A percentile compares a stretch with the other conserved stretches of the same genome.
phyloP scores from a whole-genome alignment of 2,113 vertebrate genomes.

The Atlantisia rogersi region DNA sequence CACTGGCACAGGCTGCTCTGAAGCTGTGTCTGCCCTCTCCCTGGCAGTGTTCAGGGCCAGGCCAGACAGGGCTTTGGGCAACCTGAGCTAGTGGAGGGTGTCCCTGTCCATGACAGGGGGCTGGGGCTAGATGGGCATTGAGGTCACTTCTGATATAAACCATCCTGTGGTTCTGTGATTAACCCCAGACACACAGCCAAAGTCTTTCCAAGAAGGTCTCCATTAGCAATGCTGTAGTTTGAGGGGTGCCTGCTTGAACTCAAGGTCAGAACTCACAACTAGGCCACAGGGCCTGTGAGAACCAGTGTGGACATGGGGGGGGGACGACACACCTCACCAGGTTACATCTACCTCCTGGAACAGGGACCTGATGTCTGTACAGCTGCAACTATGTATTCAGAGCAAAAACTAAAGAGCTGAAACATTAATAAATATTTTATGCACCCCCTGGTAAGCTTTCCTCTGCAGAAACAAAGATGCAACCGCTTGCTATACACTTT shows the following conservation, averaged over 20 bases:
- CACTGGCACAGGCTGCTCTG: no score
- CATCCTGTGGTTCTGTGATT: no score
- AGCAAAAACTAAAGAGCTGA: not conserved
- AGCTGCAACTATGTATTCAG: not conserved
- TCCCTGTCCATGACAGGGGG: no score
- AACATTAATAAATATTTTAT: not conserved
- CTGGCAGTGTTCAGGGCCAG: no score
- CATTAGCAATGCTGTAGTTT: accelerated
- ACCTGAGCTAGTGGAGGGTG: no score
- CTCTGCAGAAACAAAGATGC: not conserved
- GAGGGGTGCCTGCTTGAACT: not conserved
- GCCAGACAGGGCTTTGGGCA: no score
- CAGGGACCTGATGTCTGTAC: not conserved
- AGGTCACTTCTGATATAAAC: no score
- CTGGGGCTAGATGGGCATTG: no score
- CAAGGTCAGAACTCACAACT: not conserved
- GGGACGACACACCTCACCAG: no score
- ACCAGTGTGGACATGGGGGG: not conserved
- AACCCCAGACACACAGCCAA: accelerated
- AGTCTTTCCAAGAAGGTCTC: not conserved
- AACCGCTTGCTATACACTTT: not conserved
- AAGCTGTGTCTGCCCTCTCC: no score
- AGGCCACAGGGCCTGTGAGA: no score
- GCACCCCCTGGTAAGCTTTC: not conserved
- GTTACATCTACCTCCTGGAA: not conserved